Evolutionary conservation across 1,140 invertebrate species (phyloP), one percentile per base, ranked within the genome.

Genomic region (Drosophila ironensis): DNA sequence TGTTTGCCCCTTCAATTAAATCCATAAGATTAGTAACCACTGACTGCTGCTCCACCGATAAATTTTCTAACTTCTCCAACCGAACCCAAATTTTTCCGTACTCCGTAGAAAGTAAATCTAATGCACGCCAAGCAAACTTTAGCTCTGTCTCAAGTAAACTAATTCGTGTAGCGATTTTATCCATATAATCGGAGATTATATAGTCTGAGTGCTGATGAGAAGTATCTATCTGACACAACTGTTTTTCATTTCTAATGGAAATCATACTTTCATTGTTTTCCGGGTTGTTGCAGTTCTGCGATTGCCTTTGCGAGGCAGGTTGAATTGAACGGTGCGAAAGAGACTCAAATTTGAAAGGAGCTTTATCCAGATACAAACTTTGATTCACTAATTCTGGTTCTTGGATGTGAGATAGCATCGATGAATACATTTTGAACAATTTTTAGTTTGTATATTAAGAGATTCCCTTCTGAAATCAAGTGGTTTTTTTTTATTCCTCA

Each of bases 61-160:
- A 92, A 28, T 95, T 93, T 89, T 98, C 97, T n/a, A 98, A 91
- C 90, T 97, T 96, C 81, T 98, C 97, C 38, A 98, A 91, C 46
- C 96, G 92, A 87, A 97, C 95, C 97, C 97, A 98, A 94, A 98
- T 98, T 87, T 96, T 96, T 9, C 97, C 95, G 78, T 97, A 98
- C 88, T 98, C 97, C 73, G 96, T 95, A 12, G 96, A 97, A 4
- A 98, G 92, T 27, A 98, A 92, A 88, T 98, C 96, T 46, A 98
- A 91, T 1, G 97, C 96, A 60, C 96, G 92, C 97, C 97, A 98
- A 0, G 97, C 97, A 84, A 96, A 97, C 68, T 96, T 95, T 12
- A 98, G 91, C 90, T 98, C 97, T 0, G 96, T 96, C 90, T 98
- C 97, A 8, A 98, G 92, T 37, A 97, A 94, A 74, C 94, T 96